These are phyloP conservation scores for Lepidotrigona ventralis DNA, from an alignment of 1,140 invertebrate species.

Conservation along the genomic window DNA sequence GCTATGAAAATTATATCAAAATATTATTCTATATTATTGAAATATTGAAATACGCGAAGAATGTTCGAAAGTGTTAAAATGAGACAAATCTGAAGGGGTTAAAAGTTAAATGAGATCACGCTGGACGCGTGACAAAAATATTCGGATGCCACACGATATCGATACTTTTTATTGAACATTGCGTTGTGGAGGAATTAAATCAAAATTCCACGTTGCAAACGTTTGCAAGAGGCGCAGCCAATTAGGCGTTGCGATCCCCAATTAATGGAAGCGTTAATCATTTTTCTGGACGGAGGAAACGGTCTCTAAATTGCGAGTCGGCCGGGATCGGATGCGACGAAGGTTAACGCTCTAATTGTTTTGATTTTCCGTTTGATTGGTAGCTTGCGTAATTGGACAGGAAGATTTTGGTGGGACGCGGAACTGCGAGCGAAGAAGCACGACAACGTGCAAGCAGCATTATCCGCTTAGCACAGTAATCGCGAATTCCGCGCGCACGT, in stretches of 20 bases:
- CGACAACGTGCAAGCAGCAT: conserved; percentile 6
- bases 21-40: no score
- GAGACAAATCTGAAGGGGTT: no score
- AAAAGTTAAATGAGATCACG: no score
- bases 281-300: neutral
- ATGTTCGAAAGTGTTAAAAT: no score
- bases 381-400: conserved; percentile 9
- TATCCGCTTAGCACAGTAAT: neutral
- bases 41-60: no score
- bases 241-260: neutral
- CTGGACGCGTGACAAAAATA: no score
- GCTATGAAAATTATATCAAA: no score
- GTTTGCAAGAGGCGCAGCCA: neutral
- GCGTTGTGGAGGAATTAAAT: neutral
- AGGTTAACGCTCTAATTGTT: conserved; percentile 18
- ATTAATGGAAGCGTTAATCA: neutral
- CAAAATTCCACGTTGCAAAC: neutral
- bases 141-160: no score
- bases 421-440: neutral
- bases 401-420: neutral
- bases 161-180: no score
- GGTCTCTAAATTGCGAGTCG: neutral
- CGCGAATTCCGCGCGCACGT: neutral
- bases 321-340: no score
- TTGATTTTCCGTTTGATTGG: conserved; percentile 2